Base-by-base conservation (phyloP, 2,888 invertebrate genomes). In the Kryphioiulus occultus region DNA sequence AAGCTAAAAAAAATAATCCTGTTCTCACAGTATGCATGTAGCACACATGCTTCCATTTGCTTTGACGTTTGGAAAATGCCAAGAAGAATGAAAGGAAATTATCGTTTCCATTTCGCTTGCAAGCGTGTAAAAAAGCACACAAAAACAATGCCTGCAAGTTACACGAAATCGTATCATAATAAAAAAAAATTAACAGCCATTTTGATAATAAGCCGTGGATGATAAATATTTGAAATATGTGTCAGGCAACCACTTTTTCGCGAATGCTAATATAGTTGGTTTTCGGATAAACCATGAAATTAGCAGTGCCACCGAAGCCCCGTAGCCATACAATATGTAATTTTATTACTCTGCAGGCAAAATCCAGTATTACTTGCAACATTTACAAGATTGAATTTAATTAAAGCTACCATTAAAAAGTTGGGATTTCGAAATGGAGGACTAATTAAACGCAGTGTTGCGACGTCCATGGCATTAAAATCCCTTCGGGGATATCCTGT, bases 401-500 rank as follows among this genome's bases (percentile, higher is more conserved):
- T 78, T 78, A 78, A 78, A 26, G 30, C 15, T 78, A 17, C 78
- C 30, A 78, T 78, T 78, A 78, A 78, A 78, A 78, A 78, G 30
- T 78, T 12, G 12, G 15, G 15, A 30, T 30, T 78, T 78, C 26
- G 26, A 78, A 78, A 78, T 78, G 78, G 15, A 78, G 30, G 15
- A 12, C 78, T 78, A 78, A 78, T 78, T 78, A 78, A 78, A 78
- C 26, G 26, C 78, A 9, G 30, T 30, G 78, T 78, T 78, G 30
- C 78, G 15, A 78, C 30, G 78, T 78, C 78, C 78, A 78, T 78
- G 30, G 26, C 78, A 30, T 78, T 78, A 30, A 78, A 78, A 78
- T 68, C 68, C 26, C 68, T 26, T 68, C 10, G 30, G 30, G 53
- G 10, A 30, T 15, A 78, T 30, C 26, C 53, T 53, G 26, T 78